These are phyloP conservation scores for Monodelphis domestica DNA, from an alignment of 2,797 vertebrate species.

Conservation along the genomic window DNA sequence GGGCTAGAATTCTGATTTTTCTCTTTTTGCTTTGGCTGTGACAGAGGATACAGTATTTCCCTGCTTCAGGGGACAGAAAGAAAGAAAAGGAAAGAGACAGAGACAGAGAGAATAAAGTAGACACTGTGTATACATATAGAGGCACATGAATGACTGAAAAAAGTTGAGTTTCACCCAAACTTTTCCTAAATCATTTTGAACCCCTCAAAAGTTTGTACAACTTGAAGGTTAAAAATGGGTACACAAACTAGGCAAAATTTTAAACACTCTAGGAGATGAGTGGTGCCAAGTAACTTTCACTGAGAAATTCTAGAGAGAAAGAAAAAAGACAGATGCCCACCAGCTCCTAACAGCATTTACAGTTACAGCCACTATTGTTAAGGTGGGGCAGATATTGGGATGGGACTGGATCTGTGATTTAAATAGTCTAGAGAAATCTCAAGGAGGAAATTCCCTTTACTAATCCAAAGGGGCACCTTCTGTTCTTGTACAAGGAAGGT, in stretches of 20 bases:
- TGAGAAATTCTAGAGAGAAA: neutral
- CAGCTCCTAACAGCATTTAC: neutral
- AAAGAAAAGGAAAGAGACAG: neutral
- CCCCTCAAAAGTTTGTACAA: constrained; percentile 24
- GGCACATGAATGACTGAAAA: neutral
- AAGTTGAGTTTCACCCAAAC: constrained; percentile 1
- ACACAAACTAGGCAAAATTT: neutral
- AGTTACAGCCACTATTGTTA: neutral
- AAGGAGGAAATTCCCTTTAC: neutral
- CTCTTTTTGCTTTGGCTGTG: constrained; percentile 71
- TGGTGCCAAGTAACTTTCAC: neutral
- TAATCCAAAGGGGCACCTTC: neutral
- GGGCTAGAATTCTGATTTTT: constrained; percentile 84
- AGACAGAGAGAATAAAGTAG: neutral
- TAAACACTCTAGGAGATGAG: neutral
- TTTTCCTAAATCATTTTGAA: constrained; percentile 11
- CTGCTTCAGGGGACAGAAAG: neutral
- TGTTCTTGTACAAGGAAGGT: neutral
- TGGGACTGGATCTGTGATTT: neutral
- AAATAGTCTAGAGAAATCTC: neutral
- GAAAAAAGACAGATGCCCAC: neutral
- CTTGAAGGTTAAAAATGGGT: neutral
- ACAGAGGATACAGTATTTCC: constrained; percentile 45
- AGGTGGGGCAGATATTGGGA: neutral
- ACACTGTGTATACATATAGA: neutral